Base-by-base conservation (phyloP, 2,888 invertebrate species). In the Allolobophora icterica region DNA sequence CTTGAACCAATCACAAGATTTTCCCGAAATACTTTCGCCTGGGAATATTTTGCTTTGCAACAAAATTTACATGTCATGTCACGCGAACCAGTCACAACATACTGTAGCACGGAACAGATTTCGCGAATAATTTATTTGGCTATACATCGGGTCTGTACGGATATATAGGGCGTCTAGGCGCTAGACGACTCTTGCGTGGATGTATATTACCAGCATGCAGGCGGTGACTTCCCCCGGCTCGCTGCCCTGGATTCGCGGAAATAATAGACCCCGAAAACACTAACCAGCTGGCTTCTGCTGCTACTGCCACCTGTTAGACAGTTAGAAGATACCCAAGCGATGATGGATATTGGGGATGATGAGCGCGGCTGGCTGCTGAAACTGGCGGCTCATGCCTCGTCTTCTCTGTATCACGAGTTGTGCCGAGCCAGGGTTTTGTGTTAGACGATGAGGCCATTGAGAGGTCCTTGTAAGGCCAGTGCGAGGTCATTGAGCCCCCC, bases 231-330 rank as follows among this genome's bases (percentile, higher is more conserved):
- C n/a, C 8, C 13, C 13, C 6, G 71, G 71, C 71, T 71, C 8
- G 71, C 30, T 71, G n/a, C 71, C 71, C 71, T 71, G 71, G 71
- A 71, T 71, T 71, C 71, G n/a, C 30, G 71, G 71, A 71, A 71
- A n/a, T n/a, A 71, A 71, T n/a, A 8, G 71, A 24, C 71, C 30
- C n/a, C 71, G 71, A n/a, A 58, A 71, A 71, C 71, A 71, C 8
- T 71, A 71, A n/a, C 71, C 71, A 71, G 71, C 71, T n/a, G 71
- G 71, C 71, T 11, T 24, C 21, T 52, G 15, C 52, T 19, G 52
- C 52, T 24, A 21, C 71, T 17, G 71, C 30, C 71, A 71, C 71
- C 71, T 71, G 71, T 71, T 71, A 8, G 71, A 71, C 71, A 4
- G 71, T n/a, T 71, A 71, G 30, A 17, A 71, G 71, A 71, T n/a